Evolutionary conservation across 2,113 vertebrate species (phyloP).

Genomic region (Aspidoscelis tigris): DNA sequence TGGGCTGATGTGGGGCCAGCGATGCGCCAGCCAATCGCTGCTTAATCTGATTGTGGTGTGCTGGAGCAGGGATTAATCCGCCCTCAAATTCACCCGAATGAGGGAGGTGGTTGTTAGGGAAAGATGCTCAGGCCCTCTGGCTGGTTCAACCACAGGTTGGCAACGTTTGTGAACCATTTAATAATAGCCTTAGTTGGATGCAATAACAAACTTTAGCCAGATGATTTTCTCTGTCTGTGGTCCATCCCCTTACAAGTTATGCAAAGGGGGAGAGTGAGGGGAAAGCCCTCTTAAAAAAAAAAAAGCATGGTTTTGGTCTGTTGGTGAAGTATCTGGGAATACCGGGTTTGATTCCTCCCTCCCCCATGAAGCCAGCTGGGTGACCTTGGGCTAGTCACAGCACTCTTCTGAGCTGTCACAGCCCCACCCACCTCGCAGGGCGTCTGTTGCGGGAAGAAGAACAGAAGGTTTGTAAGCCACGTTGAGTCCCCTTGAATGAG

Average conservation of each 20-base stretch:
- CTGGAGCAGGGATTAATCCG: conserved; percentile 66
- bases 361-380: too few species aligned
- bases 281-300: too few species aligned
- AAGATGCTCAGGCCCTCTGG: fast-evolving
- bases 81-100: conserved; percentile 4
- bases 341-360: too few species aligned
- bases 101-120: neutral
- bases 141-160: fast-evolving
- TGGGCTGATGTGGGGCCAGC: conserved; percentile 90
- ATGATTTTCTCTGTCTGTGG: neutral
- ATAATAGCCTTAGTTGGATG: too few species aligned
- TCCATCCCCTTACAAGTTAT: neutral
- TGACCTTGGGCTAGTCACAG: too few species aligned
- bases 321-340: too few species aligned
- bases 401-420: too few species aligned
- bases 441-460: too few species aligned
- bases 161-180: fast-evolving
- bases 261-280: neutral
- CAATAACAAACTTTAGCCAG: neutral
- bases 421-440: too few species aligned
- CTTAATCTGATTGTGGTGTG: neutral
- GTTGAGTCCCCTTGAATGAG: too few species aligned
- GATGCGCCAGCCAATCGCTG: conserved; percentile 78
- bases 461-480: too few species aligned
- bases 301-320: too few species aligned